These are phyloP conservation scores for Dipodomys spectabilis DNA, from an alignment of 2,113 vertebrate species.

Conservation along the genomic window DNA sequence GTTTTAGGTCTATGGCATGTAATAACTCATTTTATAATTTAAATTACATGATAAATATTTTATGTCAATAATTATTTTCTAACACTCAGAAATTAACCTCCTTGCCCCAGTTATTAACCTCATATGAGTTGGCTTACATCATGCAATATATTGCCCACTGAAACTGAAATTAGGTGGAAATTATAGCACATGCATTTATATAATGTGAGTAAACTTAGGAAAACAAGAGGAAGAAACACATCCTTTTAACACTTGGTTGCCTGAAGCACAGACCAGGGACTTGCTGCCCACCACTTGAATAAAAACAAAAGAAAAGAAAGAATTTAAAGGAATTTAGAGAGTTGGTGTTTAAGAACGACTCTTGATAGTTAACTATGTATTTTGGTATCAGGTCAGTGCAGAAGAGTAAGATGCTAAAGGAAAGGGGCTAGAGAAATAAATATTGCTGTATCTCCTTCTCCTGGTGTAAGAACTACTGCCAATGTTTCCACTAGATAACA, in stretches of 20 bases:
- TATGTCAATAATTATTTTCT: neutral
- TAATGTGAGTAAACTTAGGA: neutral
- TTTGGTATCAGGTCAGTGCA: neutral
- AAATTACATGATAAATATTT: neutral
- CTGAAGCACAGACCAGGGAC: neutral
- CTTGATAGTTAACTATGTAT: neutral
- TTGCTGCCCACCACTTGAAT: neutral
- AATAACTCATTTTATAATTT: neutral
- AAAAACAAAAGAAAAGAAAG: neutral
- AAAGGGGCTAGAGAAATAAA: neutral
- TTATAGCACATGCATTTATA: neutral
- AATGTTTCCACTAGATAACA: neutral
- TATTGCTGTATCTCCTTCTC: neutral
- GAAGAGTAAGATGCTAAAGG: neutral
- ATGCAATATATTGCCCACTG: neutral
- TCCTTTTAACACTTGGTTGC: too few species aligned
- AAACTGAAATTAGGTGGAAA: neutral
- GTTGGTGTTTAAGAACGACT: neutral
- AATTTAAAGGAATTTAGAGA: neutral
- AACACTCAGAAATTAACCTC: neutral
- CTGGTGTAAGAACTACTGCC: neutral
- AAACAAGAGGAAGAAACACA: neutral
- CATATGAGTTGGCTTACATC: neutral
- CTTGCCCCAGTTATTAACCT: neutral
- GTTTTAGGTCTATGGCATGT: neutral